A percentile compares a stretch with the other conserved stretches of the same genome.
Evolutionary conservation across 1,140 invertebrate species (phyloP).

Genomic region (Drosophila funebris): DNA sequence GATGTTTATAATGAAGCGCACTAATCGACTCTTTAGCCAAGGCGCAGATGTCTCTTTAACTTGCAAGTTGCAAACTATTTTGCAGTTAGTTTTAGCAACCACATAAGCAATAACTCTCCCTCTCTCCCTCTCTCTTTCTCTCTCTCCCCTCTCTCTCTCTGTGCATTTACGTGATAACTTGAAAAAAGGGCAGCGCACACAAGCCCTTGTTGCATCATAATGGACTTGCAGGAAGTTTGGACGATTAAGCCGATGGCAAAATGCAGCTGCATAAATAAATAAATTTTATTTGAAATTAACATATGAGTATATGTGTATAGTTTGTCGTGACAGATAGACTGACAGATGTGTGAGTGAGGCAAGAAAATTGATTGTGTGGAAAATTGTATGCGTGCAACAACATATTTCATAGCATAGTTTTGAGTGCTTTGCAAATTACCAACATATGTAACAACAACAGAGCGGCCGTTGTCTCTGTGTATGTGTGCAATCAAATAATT

Average conservation of each 20-base stretch:
- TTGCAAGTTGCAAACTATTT: slow-evolving; percentile 37
- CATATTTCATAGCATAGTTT: slow-evolving; percentile 78
- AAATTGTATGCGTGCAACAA: slow-evolving; percentile 61
- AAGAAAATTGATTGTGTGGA: slow-evolving; percentile 77
- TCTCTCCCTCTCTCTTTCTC: not conserved
- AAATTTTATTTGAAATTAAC: slow-evolving; percentile 60
- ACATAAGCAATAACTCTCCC: slow-evolving; percentile 6
- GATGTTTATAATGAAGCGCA: slow-evolving; percentile 74
- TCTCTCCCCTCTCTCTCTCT: not conserved
- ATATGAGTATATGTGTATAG: slow-evolving; percentile 32
- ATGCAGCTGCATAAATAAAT: slow-evolving; percentile 60
- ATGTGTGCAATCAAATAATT: slow-evolving; percentile 36
- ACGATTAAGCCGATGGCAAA: slow-evolving; percentile 52
- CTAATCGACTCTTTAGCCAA: slow-evolving; percentile 60
- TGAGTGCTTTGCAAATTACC: slow-evolving; percentile 73
- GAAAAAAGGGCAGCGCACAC: slow-evolving; percentile 24
- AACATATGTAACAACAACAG: slow-evolving; percentile 55
- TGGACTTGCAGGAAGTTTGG: slow-evolving; percentile 48
- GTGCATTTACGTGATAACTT: not conserved
- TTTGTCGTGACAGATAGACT: not conserved
- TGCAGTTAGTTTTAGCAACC: not conserved
- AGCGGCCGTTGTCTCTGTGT: not conserved
- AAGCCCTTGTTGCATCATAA: slow-evolving; percentile 23
- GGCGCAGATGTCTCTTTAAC: slow-evolving; percentile 48
- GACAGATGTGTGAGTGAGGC: slow-evolving; percentile 4